Evolutionary conservation across 2,888 invertebrate species (phyloP).

Genomic region (Melanostoma mellinum): DNA sequence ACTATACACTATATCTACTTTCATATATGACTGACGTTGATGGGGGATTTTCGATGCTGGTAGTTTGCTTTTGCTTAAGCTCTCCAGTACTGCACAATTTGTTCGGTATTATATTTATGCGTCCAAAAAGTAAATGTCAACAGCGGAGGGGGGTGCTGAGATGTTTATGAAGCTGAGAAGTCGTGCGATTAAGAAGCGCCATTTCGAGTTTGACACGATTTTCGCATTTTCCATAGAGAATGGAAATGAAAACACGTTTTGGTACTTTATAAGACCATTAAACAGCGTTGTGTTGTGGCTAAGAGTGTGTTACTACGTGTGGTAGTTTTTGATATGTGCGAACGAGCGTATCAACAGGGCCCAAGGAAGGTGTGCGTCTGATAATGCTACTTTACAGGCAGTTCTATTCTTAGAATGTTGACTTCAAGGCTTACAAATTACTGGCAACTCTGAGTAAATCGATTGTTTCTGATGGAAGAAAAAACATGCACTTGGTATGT

Average conservation of each 20-base stretch:
- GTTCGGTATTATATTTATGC: constrained; percentile 16
- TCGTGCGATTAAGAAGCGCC: constrained; percentile 67
- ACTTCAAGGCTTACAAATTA: constrained; percentile 14
- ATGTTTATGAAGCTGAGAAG: constrained; percentile 62
- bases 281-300: constrained; percentile 35
- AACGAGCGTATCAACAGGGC: not conserved
- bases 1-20: not conserved
- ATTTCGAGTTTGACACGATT: constrained; percentile 71
- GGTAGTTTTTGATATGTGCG: not conserved
- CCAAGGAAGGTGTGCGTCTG: not conserved
- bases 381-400: not conserved
- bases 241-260: constrained; percentile 71
- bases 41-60: constrained; percentile 7
- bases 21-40: constrained; percentile 17
- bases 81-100: constrained; percentile 1
- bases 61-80: not conserved
- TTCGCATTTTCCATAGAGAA: constrained; percentile 71
- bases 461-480: not conserved
- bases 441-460: constrained; percentile 18
- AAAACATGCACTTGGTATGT: not conserved
- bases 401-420: constrained; percentile 31
- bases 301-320: not conserved
- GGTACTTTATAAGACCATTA: constrained; percentile 71
- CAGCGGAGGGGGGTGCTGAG: not conserved
- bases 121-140: constrained; percentile 62